Base-by-base conservation (phyloP, 2,797 vertebrate species). In the Typhlichthys subterraneus region DNA sequence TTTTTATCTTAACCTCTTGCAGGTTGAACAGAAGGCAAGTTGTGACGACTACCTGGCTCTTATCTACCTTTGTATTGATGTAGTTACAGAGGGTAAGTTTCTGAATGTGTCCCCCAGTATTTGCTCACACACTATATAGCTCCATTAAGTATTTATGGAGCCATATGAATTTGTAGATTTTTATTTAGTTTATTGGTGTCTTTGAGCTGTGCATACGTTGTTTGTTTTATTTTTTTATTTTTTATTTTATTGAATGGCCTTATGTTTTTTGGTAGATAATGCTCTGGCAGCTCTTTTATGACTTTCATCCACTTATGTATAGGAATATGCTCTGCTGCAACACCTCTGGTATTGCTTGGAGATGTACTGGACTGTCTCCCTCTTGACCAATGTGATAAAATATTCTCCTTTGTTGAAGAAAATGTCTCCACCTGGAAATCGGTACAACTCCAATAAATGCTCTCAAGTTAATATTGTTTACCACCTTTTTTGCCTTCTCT, bases 351-450 rank as follows among this genome's bases (percentile, higher is more conserved):
- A 11, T 89, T 99, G 23, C 85, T 99, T 78, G 98, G 96, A 57
- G 98, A 99, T 57, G 95, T 99, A 57, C 92, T 99, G 65, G 98
- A 99, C 91, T 97, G 96, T 72, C 95, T 99, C 69, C 97, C 98
- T 63, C 92, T 99, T 61, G 97, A 97, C 79, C 95, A 96, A 5
- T 99, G 98, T 82, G 98, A 99, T 85, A 96, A 85, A 83, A 98
- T 99, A 75, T 99, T 99, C 87, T 95, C 95, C 42, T 99, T 99
- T 77, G 97, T 99, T 1, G 97, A 99, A 89, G 95, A 98, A 79
- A 99, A 99, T 70, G 98, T 99, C 60, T 94, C 95, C 72, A 99
- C 97, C 0, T 99, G 98, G 98, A 99, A 99, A 84, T 98, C 97
- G 0, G 98, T 99, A 88, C 88, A 88, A 56, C 33, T 47, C 29